These are phyloP conservation scores for Lacanobia oleracea DNA, from an alignment of 2,888 invertebrate species.

Conservation along the genomic window DNA sequence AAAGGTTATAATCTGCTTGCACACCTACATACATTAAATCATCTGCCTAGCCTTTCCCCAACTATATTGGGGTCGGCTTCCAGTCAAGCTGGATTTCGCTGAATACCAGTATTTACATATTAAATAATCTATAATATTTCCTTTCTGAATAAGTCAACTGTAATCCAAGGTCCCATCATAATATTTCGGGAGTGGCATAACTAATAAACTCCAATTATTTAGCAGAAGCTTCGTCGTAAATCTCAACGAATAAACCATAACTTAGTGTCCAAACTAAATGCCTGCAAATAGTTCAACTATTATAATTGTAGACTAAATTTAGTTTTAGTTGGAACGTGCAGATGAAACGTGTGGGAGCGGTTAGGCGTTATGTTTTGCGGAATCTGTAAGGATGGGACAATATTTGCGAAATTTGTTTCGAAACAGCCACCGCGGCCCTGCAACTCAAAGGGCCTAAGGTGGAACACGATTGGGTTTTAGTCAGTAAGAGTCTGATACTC, in stretches of 20 bases:
- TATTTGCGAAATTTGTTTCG: not conserved
- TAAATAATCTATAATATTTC: not conserved
- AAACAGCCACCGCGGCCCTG: too few species aligned
- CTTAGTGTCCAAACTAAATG: constrained; percentile 51
- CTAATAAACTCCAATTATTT: constrained; percentile 53
- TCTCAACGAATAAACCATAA: constrained; percentile 51
- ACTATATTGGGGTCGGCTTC: too few species aligned
- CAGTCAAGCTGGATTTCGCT: too few species aligned
- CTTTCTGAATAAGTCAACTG: not conserved
- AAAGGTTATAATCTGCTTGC: too few species aligned
- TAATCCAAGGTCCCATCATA: constrained; percentile 1
- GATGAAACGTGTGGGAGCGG: constrained; percentile 54
- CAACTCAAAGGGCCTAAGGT: too few species aligned
- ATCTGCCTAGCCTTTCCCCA: too few species aligned
- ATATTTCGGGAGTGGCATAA: constrained; percentile 46
- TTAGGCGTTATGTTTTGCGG: constrained; percentile 29
- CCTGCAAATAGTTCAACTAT: constrained; percentile 51
- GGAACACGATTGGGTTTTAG: too few species aligned
- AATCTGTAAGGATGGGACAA: constrained; percentile 49
- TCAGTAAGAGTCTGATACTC: too few species aligned
- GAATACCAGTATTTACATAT: too few species aligned
- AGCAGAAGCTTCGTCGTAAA: constrained; percentile 46
- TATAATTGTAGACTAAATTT: constrained; percentile 59
- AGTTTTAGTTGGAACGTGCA: constrained; percentile 55
- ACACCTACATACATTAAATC: too few species aligned